Base-by-base conservation (phyloP, 2,888 invertebrate species). In the Archips crataeganus region DNA sequence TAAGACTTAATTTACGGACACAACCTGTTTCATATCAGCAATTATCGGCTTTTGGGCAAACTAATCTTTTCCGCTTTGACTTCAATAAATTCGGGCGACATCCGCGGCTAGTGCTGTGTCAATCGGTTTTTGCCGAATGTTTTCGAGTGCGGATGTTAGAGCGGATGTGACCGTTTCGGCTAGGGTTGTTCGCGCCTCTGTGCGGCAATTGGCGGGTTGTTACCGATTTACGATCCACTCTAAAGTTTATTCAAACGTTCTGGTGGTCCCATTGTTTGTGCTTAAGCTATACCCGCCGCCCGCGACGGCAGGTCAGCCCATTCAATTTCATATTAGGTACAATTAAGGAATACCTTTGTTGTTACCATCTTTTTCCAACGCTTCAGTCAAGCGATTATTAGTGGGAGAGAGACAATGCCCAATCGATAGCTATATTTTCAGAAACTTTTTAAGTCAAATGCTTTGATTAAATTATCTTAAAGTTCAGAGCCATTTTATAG, bases 141-240 rank as follows among this genome's bases (percentile, higher is more conserved):
- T 88, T 93, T 93, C 90, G 92, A 92, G 91, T 90, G 90, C 92
- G 94, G 94, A 94, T 94, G 93, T 86, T 83, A 94, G 86, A 85
- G 87, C 92, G 93, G 93, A 93, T 91, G 85, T 91, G 88, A 82
- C 89, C 84, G 88, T 89, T 87, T 88, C 87, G 85, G 86, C 83
- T 82, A 81, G 82, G 81, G 86, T 86, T 82, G 87, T 94, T 94
- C 92, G 89, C 93, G 94, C 93, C 94, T 92, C 93, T 89, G 93
- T 91, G 91, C 86, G 88, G 90, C 92, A 90, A 94, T 93, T 93
- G 90, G 93, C 93, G 79, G 88, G 92, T 90, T 90, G 90, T 93
- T 91, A 92, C 92, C 91, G 91, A 91, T 94, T 94, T 86, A 87
- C 79, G 86, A 85, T 87, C 92, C 92, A 91, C 94, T 93, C 93